Base-by-base conservation (phyloP, 2,113 vertebrate species). In the Gorsachius goisagi region DNA sequence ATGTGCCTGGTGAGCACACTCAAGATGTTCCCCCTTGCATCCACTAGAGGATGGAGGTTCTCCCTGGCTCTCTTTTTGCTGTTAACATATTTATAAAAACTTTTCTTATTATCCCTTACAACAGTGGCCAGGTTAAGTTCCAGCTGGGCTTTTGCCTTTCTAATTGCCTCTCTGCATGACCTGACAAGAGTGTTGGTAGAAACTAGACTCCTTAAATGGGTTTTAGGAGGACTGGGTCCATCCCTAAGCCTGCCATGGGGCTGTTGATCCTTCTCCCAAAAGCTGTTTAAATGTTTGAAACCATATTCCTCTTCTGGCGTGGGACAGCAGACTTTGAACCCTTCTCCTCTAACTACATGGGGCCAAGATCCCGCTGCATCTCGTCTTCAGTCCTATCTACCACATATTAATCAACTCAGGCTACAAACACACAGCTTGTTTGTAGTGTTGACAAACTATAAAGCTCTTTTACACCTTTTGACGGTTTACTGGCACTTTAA, bases 361-460 rank as follows among this genome's bases (percentile, higher is more conserved):
- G 35, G 19, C 3, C 23, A 33, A 47, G 26, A 84, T 75, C 28
- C n/a, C 67, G 9, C 52, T 87, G 27, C 66, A 45, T 21, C 37
- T 90, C 6, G 0, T n/a, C 35, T 62, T 88, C 2, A 0, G 16
- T 94, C 26, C 22, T 39, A 3, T 47, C 58, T 62, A 32, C 35
- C 23, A 50, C 24, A 59, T 59, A 81, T 90, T 80, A 92, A 86
- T 86, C 71, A 92, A 89, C 47, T 64, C 3, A 1, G 18, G 37
- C 67, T 81, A 52, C 0, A 0, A 93, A 56, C 85, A 75, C 19
- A 37, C 5, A n/a, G 32, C 53, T 78, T 69, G 33, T 66, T 87
- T 69, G 72, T 17, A 68, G 60, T 67, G 94, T 52, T 84, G 93
- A 92, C 86, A 96, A 95, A 89, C 80, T 27, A n/a, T 77, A 92